These are phyloP conservation scores for Gastrophysa polygoni DNA, from an alignment of 2,888 invertebrate genomes.

Conservation along the genomic window DNA sequence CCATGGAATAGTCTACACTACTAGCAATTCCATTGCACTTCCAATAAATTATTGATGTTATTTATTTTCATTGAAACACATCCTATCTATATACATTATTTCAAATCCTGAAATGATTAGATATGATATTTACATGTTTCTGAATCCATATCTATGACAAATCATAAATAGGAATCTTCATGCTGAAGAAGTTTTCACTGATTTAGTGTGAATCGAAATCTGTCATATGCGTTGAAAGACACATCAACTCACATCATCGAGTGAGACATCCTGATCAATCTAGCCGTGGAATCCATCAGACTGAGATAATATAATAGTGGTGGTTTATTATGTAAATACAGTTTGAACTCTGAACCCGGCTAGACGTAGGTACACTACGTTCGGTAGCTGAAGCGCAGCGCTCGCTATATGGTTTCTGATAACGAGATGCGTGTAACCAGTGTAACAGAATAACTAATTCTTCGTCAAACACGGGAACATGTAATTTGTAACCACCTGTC, in stretches of 20 bases:
- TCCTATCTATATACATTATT: too few relatives aligned
- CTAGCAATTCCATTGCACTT: too few relatives aligned
- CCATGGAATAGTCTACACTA: too few relatives aligned
- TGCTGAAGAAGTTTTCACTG: too few relatives aligned
- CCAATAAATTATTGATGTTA: too few relatives aligned
- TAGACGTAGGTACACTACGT: not conserved
- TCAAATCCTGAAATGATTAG: too few relatives aligned
- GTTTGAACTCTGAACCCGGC: constrained; percentile 17
- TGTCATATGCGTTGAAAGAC: not conserved
- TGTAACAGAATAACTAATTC: constrained; percentile 14
- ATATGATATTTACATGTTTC: too few relatives aligned
- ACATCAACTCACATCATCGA: not conserved
- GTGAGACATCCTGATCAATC: constrained; percentile 16
- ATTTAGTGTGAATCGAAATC: too few relatives aligned
- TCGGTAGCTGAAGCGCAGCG: constrained; percentile 12
- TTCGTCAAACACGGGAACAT: constrained; percentile 19
- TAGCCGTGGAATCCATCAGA: constrained; percentile 12
- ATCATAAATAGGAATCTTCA: too few relatives aligned
- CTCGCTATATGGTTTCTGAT: constrained; percentile 18
- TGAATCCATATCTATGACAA: too few relatives aligned
- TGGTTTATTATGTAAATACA: constrained; percentile 19
- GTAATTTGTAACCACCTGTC: constrained; percentile 23
- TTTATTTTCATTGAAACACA: too few relatives aligned
- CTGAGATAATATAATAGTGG: constrained; percentile 17
- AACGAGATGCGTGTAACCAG: constrained; percentile 14